Conservation (phyloP, 2,113 vertebrate genomes). For the Periophthalmus modestus region DNA sequence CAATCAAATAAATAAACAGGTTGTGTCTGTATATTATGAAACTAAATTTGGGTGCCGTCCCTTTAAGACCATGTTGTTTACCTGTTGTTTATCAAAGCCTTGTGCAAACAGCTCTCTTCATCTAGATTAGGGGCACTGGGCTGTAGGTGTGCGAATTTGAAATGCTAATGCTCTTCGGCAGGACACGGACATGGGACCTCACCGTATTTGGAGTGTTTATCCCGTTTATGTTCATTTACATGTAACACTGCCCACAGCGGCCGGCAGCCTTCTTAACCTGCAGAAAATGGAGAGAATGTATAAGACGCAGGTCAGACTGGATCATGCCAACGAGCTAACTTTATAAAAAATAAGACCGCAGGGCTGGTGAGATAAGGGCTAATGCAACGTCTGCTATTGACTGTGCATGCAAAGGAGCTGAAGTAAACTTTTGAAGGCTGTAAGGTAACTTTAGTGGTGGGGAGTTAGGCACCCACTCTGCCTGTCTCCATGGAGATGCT, state of each 20-base stretch:
- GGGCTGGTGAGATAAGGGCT: background rate
- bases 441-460: too few relatives aligned
- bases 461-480: too few relatives aligned
- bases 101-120: slow-evolving; percentile 3
- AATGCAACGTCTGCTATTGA: background rate
- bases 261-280: background rate
- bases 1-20: too few relatives aligned
- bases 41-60: background rate
- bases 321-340: background rate
- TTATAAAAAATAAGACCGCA: background rate
- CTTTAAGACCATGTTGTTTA: background rate
- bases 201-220: slow-evolving; percentile 6
- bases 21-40: background rate
- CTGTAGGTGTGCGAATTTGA: slow-evolving; percentile 1
- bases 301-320: background rate
- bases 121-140: slow-evolving; percentile 1
- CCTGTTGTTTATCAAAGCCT: background rate
- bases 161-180: slow-evolving; percentile 1
- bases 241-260: background rate
- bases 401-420: background rate
- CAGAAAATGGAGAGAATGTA: background rate
- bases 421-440: background rate
- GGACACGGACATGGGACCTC: background rate
- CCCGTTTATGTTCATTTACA: slow-evolving; percentile 4
- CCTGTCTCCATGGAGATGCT: too few relatives aligned